These are phyloP conservation scores for Lepidocyrtinus sp. DNA, from an alignment of 2,888 invertebrate species.

Conservation along the genomic window DNA sequence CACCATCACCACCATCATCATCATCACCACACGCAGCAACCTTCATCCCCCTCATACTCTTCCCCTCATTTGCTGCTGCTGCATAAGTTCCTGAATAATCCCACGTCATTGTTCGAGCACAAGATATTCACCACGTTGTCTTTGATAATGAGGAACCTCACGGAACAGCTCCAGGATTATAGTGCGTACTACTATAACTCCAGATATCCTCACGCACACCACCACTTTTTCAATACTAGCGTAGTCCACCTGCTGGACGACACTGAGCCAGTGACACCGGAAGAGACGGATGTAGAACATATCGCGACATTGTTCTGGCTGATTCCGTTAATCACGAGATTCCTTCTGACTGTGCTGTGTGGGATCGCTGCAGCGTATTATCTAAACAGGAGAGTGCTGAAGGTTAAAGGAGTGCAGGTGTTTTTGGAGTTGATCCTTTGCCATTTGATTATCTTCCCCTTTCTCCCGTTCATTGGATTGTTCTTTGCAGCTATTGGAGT, in stretches of 20 bases:
- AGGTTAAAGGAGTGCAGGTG: too few species aligned
- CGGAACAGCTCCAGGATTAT: slow-evolving; percentile 50
- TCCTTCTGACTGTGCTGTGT: too few species aligned
- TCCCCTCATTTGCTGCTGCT: slow-evolving; percentile 5
- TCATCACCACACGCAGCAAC: too few species aligned
- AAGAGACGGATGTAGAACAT: neutral
- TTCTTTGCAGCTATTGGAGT: slow-evolving; percentile 40
- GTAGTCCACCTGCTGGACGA: slow-evolving; percentile 13
- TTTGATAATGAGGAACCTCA: slow-evolving; percentile 49
- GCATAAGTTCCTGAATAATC: slow-evolving; percentile 30
- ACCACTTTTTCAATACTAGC: slow-evolving; percentile 31
- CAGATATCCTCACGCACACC: neutral
- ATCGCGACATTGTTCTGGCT: too few species aligned
- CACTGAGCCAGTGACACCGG: slow-evolving; percentile 11
- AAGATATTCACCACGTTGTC: slow-evolving; percentile 42
- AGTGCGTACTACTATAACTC: slow-evolving; percentile 25
- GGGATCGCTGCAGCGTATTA: too few species aligned
- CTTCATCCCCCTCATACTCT: neutral
- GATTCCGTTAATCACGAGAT: too few species aligned
- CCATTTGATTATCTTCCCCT: slow-evolving; percentile 50
- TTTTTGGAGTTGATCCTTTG: slow-evolving; percentile 44
- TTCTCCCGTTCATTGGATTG: slow-evolving; percentile 41
- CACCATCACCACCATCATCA: too few species aligned
- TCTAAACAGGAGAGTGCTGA: too few species aligned
- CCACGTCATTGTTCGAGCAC: slow-evolving; percentile 38